Conservation (phyloP, 2,797 vertebrate species). For the Lepidocolaptes lacrymiger region DNA sequence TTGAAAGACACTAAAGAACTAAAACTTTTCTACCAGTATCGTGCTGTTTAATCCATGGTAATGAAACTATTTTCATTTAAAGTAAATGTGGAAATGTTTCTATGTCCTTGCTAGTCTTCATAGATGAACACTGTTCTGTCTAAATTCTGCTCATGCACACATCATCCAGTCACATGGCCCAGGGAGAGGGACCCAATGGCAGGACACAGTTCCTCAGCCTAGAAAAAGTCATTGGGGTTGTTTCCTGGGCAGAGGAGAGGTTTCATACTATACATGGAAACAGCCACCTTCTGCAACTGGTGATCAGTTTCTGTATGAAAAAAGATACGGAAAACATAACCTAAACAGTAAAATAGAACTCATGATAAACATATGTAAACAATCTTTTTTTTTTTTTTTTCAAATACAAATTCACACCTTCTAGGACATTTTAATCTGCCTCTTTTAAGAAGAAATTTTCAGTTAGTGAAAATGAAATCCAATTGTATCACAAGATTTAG, state of each 20-base stretch:
- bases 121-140: neutral
- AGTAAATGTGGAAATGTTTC: neutral
- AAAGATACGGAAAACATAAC: rapidly evolving
- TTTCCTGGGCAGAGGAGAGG: neutral
- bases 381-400: neutral
- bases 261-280: neutral
- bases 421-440: neutral
- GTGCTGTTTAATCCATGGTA: neutral
- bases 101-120: neutral
- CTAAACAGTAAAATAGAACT: neutral
- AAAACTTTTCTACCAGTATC: neutral
- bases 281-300: neutral
- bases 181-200: neutral
- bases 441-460: neutral
- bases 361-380: neutral
- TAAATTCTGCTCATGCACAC: neutral
- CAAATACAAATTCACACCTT: neutral
- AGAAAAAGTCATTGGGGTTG: neutral
- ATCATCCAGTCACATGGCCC: neutral
- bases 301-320: neutral
- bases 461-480: conserved; percentile 16
- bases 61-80: neutral
- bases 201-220: neutral
- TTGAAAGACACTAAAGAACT: neutral
- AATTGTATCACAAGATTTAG: conserved; percentile 57